These are phyloP conservation scores for Clarias batrachus DNA, from an alignment of 2,113 vertebrate genomes.

Conservation along the genomic window DNA sequence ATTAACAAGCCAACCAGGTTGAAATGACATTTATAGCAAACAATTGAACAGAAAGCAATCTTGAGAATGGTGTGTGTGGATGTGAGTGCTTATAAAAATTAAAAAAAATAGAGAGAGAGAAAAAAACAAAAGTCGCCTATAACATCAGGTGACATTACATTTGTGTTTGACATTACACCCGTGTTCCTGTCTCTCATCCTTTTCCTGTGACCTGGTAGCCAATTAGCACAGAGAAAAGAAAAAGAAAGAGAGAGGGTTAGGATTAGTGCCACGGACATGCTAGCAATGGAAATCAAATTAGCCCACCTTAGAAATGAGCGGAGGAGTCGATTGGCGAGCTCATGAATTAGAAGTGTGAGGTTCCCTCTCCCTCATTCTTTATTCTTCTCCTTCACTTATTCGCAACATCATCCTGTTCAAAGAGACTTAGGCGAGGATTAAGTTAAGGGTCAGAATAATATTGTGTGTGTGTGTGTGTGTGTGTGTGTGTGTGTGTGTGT, in stretches of 20 bases:
- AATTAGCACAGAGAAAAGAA: constrained; percentile 41
- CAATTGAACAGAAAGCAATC: no score
- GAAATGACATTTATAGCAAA: no score
- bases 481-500: constrained; percentile 19
- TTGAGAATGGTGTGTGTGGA: background rate
- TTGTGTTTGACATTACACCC: constrained; percentile 25
- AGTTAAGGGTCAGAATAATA: constrained; percentile 15
- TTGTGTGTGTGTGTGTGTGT: background rate
- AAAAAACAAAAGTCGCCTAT: background rate
- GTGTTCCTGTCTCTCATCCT: constrained; percentile 20
- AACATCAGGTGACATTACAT: constrained; percentile 14
- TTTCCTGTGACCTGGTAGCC: constrained; percentile 27
- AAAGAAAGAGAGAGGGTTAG: background rate
- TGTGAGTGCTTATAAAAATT: no score
- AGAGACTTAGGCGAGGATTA: constrained; percentile 13
- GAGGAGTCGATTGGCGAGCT: background rate
- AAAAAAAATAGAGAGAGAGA: no score
- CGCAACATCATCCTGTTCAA: constrained; percentile 1
- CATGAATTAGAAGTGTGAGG: background rate
- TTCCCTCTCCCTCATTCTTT: background rate
- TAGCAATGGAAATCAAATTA: constrained; percentile 45
- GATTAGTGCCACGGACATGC: background rate
- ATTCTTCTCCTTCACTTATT: constrained; percentile 28
- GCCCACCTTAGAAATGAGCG: constrained; percentile 10
- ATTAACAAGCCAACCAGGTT: no score